Evolutionary conservation across 1,140 invertebrate genomes (phyloP).

Genomic region (Philotrypesis tridentata): DNA sequence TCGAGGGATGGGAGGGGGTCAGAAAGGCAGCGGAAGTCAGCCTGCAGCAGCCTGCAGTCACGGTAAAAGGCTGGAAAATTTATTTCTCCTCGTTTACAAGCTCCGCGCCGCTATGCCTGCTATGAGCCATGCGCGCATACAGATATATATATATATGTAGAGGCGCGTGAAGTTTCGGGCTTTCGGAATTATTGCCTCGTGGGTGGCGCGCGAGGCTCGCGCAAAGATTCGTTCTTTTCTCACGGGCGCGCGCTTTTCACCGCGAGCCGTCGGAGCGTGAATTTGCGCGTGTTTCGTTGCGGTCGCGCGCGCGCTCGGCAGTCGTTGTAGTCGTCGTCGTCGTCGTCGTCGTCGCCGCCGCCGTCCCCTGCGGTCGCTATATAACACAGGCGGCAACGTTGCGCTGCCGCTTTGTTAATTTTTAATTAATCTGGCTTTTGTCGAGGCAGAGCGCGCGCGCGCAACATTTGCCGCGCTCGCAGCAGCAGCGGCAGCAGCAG

Average conservation of each 20-base stretch:
- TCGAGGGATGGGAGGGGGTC: background rate
- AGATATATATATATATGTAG: too few species aligned
- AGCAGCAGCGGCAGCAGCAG: too few species aligned
- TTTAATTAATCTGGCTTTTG: conserved; percentile 14
- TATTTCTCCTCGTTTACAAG: background rate
- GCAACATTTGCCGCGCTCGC: too few species aligned
- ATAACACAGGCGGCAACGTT: background rate
- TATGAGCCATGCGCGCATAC: background rate
- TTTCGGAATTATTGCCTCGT: conserved; percentile 15
- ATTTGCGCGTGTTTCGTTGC: background rate
- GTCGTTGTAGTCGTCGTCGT: background rate
- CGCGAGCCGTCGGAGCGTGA: background rate
- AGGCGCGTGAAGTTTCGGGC: background rate
- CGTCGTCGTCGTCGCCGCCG: background rate
- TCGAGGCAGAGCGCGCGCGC: background rate
- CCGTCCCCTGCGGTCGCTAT: background rate
- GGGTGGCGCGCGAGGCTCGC: background rate
- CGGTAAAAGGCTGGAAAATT: conserved; percentile 17
- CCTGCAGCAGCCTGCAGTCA: background rate
- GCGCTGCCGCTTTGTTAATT: conserved; percentile 19
- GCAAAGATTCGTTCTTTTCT: background rate
- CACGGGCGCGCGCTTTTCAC: conserved; percentile 8
- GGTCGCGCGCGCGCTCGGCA: background rate
- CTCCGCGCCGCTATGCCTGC: too few species aligned
- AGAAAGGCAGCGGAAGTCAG: background rate